Conservation (phyloP, 1,140 invertebrate species). For the Pseudomyrmex cubaensis region DNA sequence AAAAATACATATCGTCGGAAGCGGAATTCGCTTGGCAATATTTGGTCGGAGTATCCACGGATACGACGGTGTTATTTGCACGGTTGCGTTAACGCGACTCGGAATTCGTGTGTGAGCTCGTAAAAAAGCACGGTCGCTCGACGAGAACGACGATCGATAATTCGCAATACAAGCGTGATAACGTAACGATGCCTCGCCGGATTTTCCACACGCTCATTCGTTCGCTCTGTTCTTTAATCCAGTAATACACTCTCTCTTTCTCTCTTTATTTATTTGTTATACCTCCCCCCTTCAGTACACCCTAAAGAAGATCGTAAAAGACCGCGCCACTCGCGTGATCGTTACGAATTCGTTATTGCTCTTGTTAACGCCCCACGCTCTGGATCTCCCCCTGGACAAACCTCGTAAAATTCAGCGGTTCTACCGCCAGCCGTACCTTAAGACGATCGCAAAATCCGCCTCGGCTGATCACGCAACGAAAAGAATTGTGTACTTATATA, state of each 20-base stretch:
- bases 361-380: constrained; percentile 77
- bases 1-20: background rate
- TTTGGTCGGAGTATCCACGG: background rate
- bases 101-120: background rate
- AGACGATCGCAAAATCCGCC: constrained; percentile 57
- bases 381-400: constrained; percentile 74
- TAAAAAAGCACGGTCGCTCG: constrained; percentile 10
- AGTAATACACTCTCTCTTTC: background rate
- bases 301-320: constrained; percentile 68
- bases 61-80: background rate
- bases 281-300: constrained; percentile 42
- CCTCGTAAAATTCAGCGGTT: constrained; percentile 75
- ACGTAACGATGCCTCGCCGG: constrained; percentile 3
- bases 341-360: constrained; percentile 80
- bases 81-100: background rate
- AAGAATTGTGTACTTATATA: constrained; percentile 3
- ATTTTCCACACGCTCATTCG: constrained; percentile 8
- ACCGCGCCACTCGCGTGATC: constrained; percentile 76
- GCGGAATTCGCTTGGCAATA: background rate
- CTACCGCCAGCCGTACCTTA: constrained; percentile 43
- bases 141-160: constrained; percentile 1
- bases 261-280: constrained; percentile 45
- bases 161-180: constrained; percentile 16
- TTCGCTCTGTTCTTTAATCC: constrained; percentile 5
- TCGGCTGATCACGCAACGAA: constrained; percentile 52